Evolutionary conservation across 2,113 vertebrate genomes (phyloP), one percentile per base, ranked within the genome.

Genomic region (Melospiza georgiana): DNA sequence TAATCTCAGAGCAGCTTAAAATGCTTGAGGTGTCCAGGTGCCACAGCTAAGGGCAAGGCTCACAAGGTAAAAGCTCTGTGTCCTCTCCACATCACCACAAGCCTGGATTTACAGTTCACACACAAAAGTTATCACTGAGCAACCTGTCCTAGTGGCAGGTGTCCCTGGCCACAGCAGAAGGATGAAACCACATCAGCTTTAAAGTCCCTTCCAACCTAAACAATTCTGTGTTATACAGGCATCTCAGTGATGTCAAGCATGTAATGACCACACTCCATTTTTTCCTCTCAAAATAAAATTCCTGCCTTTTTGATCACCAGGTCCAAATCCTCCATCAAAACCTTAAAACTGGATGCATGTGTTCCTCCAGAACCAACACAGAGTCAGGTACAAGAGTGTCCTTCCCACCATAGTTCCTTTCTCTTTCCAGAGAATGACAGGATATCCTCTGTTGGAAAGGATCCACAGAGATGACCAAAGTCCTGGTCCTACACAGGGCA

Each of bases 91-190:
- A 18, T 10, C 48, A 10, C 22, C 3, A 0, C 22, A 30, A 58
- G 9, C 33, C 48, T 27, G 54, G 33, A 41, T 39, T 44, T 44
- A 28, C 15, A 16, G 15, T 11, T 80, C 44, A 33, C 39, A 37
- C 19, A 19, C 6, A 2, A n/a, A 12, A 0, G 0, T 33, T 18
- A 37, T 8, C 12, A 18, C 1, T 19, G 21, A 84, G 31, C 37
- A 58, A 35, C 57, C 21, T 35, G 14, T 23, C 23, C 22, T 35
- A n/a, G 33, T 23, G 14, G 57, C 14, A n/a, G 33, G 57, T 58
- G 57, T 58, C 57, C 57, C 33, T 58, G 33, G 57, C 33, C 57
- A 35, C 33, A 30, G 62, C 44, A 61, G 23, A 5, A 6, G 5
- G 10, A 4, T 30, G 46, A 39, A 62, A 62, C 22, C n/a, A 59